Evolutionary conservation across 2,888 invertebrate genomes (phyloP).

Genomic region (Heliconius cydno): DNA sequence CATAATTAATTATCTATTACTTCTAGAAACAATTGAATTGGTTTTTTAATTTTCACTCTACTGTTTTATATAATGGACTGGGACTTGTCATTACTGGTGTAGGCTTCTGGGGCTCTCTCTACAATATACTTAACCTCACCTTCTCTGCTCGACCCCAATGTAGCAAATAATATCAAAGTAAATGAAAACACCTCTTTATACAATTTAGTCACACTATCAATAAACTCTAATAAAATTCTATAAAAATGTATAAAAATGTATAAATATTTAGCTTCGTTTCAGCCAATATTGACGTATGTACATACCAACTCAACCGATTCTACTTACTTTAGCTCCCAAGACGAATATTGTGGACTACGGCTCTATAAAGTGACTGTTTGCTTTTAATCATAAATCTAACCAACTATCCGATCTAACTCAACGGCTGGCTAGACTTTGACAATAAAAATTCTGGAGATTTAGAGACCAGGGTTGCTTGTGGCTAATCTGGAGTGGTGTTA

Average conservation of each 20-base stretch:
- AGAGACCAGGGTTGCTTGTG: slow-evolving; percentile 65
- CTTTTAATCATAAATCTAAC: slow-evolving; percentile 34
- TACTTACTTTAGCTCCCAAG: slow-evolving; percentile 3
- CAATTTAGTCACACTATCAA: no score
- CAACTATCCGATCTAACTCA: slow-evolving; percentile 28
- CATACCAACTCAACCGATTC: not conserved
- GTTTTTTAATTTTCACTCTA: no score
- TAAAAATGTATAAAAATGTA: not conserved
- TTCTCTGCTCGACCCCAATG: no score
- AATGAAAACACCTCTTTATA: no score
- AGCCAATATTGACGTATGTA: not conserved
- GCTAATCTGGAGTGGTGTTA: slow-evolving; percentile 4
- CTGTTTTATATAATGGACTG: no score
- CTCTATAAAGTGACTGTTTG: slow-evolving; percentile 15
- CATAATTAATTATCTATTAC: no score
- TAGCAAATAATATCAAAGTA: no score
- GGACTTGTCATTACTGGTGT: no score
- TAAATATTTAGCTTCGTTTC: not conserved
- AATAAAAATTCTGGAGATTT: slow-evolving; percentile 56
- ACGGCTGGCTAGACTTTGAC: slow-evolving; percentile 40
- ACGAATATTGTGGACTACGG: not conserved
- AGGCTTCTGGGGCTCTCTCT: no score
- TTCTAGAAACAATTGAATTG: no score
- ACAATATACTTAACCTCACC: no score
- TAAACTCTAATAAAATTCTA: no score